Conservation (phyloP, 2,888 invertebrate species). For the Perizoma affinitatum region DNA sequence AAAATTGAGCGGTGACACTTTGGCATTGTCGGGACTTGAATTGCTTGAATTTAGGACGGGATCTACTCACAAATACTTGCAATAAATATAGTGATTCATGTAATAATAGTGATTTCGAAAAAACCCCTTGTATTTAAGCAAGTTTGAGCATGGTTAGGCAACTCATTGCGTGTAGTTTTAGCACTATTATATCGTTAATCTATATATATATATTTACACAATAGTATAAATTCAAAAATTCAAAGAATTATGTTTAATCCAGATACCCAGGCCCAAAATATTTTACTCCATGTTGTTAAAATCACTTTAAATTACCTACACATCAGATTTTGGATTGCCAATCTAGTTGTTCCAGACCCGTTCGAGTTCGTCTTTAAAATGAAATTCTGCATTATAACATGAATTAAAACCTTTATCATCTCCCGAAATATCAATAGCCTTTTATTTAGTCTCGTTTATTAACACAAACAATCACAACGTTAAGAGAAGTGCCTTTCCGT, state of each 20-base stretch:
- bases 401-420: background rate
- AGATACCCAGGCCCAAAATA: too few relatives aligned
- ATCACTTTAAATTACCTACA: too few relatives aligned
- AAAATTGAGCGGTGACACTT: slow-evolving; percentile 55
- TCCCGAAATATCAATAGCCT: slow-evolving; percentile 12
- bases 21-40: slow-evolving; percentile 51
- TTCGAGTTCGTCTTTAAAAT: too few relatives aligned
- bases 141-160: slow-evolving; percentile 4
- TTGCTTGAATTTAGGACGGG: slow-evolving; percentile 45
- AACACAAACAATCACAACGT: slow-evolving; percentile 17
- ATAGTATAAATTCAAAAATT: too few relatives aligned
- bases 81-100: slow-evolving; percentile 14
- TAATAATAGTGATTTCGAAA: slow-evolving; percentile 55
- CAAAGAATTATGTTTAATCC: too few relatives aligned
- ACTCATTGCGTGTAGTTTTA: too few relatives aligned
- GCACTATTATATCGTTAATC: too few relatives aligned
- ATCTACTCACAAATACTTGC: slow-evolving; percentile 45
- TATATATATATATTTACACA: too few relatives aligned
- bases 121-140: slow-evolving; percentile 3
- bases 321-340: too few relatives aligned
- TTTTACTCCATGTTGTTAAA: too few relatives aligned
- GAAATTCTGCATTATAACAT: too few relatives aligned
- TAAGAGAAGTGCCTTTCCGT: slow-evolving; percentile 20
- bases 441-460: slow-evolving; percentile 14
- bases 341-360: too few relatives aligned